Evolutionary conservation across 2,113 vertebrate species (phyloP).

Genomic region (Dromiciops gliroides): DNA sequence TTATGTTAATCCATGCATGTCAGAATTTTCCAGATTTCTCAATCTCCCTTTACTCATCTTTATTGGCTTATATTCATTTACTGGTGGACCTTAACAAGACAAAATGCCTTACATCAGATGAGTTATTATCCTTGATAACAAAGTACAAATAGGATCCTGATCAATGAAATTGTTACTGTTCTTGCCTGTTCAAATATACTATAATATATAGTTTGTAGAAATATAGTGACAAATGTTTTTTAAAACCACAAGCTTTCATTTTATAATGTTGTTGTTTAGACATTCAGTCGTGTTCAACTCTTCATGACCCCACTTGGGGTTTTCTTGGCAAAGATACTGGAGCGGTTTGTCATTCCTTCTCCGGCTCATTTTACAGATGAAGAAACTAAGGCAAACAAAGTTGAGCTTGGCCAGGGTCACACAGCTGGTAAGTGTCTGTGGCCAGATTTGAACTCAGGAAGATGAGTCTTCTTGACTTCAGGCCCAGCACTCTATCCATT

Average conservation of each 20-base stretch:
- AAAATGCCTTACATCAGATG: background rate
- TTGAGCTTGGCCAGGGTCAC: background rate
- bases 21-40: background rate
- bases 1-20: background rate
- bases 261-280: background rate
- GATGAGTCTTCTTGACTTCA: background rate
- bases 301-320: background rate
- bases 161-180: background rate
- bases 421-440: background rate
- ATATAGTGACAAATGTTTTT: background rate
- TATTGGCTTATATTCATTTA: constrained; percentile 10
- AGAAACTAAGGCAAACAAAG: background rate
- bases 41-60: background rate
- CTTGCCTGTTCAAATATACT: background rate
- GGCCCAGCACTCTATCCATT: background rate
- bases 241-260: background rate
- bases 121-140: background rate
- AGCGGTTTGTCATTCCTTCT: background rate
- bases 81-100: background rate
- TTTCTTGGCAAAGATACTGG: background rate
- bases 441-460: background rate
- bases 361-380: background rate
- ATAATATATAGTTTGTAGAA: background rate
- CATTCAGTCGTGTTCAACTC: background rate
- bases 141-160: background rate